These are phyloP conservation scores for Trochalopteron elliotii DNA, from an alignment of 2,113 vertebrate species.

Conservation along the genomic window DNA sequence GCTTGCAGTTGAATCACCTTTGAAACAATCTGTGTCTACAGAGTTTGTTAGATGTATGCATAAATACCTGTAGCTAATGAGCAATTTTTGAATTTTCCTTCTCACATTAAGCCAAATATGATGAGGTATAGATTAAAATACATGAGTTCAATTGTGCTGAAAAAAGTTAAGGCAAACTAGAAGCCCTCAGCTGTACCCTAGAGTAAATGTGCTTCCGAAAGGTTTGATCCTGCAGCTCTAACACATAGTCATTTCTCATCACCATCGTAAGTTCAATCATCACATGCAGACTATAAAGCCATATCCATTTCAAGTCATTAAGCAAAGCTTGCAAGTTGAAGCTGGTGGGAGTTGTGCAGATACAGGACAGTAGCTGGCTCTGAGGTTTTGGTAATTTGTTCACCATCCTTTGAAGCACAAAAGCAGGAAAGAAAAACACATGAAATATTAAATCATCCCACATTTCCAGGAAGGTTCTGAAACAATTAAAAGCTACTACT, in stretches of 20 bases:
- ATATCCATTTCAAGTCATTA: neutral
- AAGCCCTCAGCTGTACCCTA: neutral
- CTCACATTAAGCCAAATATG: neutral
- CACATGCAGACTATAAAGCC: neutral
- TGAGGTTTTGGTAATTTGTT: conserved; percentile 20
- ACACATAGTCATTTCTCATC: neutral
- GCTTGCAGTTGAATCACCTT: neutral
- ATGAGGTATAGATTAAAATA: neutral
- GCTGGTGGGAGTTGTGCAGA: neutral
- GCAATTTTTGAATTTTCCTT: neutral
- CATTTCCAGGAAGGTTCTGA: neutral
- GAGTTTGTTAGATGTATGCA: neutral
- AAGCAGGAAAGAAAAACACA: neutral
- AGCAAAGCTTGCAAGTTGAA: neutral
- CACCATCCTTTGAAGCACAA: neutral
- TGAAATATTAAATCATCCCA: conserved; percentile 7
- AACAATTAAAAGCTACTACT: neutral
- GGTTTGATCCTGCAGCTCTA: neutral
- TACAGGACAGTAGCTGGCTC: neutral
- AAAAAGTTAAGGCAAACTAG: neutral
- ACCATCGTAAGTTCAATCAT: neutral
- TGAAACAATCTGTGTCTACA: neutral
- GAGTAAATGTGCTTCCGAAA: neutral
- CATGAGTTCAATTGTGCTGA: neutral
- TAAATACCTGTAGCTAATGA: neutral